Percentiles rank a stretch among this genome's conserved stretches.
These are phyloP conservation scores for Oophaga pumilio DNA, from an alignment of 2,113 vertebrate genomes.

Conservation along the genomic window DNA sequence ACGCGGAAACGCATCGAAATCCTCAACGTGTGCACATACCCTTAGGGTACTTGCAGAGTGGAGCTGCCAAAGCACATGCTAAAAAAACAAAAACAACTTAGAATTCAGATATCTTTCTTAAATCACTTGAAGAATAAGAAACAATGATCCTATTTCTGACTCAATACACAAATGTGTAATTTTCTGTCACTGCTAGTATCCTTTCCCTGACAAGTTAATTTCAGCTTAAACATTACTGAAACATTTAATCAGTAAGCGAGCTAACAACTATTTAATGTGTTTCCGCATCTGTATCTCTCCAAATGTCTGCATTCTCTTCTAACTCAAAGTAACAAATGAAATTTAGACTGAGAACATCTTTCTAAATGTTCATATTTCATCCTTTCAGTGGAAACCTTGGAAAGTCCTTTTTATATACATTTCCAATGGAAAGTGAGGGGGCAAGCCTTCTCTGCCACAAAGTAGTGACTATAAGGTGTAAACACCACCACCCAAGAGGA, in stretches of 20 bases:
- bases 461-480: too few relatives aligned
- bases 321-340: not conserved
- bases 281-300: not conserved
- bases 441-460: too few relatives aligned
- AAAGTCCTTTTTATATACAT: too few relatives aligned
- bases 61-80: not conserved
- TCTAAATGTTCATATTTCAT: not conserved
- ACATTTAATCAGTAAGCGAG: not conserved
- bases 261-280: not conserved
- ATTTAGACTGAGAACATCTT: not conserved
- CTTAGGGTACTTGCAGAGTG: not conserved
- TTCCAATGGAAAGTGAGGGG: too few relatives aligned
- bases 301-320: not conserved
- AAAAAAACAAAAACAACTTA: not conserved
- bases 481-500: too few relatives aligned
- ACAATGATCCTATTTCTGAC: not conserved
- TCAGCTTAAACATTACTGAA: not conserved
- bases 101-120: not conserved
- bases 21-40: too few relatives aligned
- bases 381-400: too few relatives aligned
- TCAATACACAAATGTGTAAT: not conserved
- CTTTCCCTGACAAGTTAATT: conserved; percentile 6
- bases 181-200: not conserved
- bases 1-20: too few relatives aligned
- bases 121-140: not conserved